Evolutionary conservation across 2,888 invertebrate species (phyloP).

Genomic region (Sepioteuthis lessoniana): DNA sequence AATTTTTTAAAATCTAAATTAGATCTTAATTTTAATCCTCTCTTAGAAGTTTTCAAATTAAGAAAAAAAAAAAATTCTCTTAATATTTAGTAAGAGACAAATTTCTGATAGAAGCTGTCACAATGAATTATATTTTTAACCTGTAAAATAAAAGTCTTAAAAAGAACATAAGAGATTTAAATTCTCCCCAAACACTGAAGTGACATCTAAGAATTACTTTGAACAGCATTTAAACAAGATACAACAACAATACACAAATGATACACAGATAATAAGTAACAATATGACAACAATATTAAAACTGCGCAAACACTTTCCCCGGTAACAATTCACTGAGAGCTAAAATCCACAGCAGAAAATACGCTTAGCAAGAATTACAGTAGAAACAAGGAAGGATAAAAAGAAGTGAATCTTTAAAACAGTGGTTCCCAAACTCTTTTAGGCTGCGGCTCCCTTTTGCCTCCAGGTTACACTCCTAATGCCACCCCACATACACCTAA

Average conservation of each 20-base stretch:
- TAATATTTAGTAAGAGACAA: too few species aligned
- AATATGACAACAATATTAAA: not conserved
- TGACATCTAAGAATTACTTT: not conserved
- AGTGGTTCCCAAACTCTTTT: too few species aligned
- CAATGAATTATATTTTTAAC: not conserved
- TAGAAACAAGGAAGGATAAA: not conserved
- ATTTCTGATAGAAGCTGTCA: not conserved
- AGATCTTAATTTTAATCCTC: too few species aligned
- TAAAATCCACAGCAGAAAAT: slow-evolving; percentile 33
- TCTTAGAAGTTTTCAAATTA: too few species aligned
- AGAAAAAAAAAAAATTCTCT: too few species aligned
- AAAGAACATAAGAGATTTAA: not conserved
- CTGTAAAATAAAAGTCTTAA: not conserved
- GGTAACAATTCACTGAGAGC: not conserved
- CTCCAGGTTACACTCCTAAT: too few species aligned
- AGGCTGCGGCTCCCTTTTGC: too few species aligned
- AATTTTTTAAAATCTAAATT: too few species aligned
- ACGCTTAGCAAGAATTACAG: not conserved
- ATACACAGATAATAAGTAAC: not conserved
- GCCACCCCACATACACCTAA: too few species aligned
- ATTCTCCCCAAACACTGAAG: not conserved
- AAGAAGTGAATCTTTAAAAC: not conserved
- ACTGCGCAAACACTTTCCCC: not conserved
- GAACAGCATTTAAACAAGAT: not conserved
- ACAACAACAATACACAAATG: not conserved